A percentile compares a stretch with the other conserved stretches of the same genome.
Conservation (phyloP, 2,113 vertebrate species). For the Myanophis thanlyinensis region DNA sequence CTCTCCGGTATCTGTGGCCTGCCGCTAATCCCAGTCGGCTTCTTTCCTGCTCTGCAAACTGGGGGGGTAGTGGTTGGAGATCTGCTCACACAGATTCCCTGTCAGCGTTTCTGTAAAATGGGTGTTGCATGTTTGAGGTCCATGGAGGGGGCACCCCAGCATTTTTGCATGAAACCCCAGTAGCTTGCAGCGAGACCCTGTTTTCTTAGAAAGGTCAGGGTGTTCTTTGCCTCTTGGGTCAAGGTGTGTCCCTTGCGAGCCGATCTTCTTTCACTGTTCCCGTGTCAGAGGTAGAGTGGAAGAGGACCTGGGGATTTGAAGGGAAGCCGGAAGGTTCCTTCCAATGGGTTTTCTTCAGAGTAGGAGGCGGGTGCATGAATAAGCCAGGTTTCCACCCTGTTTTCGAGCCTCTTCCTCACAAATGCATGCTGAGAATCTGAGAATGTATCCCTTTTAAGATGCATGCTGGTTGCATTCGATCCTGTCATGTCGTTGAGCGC, state of each 20-base stretch:
- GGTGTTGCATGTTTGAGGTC: neutral
- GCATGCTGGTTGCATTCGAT: neutral
- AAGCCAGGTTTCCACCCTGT: neutral
- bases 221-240: neutral
- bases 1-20: neutral
- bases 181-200: neutral
- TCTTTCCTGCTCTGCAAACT: neutral
- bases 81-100: neutral
- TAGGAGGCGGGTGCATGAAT: neutral
- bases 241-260: neutral
- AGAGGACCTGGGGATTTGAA: neutral
- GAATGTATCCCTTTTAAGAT: neutral
- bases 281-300: neutral
- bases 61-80: neutral
- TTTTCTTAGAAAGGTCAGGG: neutral
- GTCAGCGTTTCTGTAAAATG: neutral
- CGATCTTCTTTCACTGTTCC: neutral
- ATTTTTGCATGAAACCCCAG: neutral
- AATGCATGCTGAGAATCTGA: neutral
- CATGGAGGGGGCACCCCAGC: neutral
- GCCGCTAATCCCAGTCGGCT: too few species aligned
- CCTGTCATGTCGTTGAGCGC: neutral
- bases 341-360: neutral
- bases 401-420: neutral
- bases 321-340: neutral